phyloP scores from a whole-genome alignment of 2,113 vertebrate genomes.

The Felis catus region DNA sequence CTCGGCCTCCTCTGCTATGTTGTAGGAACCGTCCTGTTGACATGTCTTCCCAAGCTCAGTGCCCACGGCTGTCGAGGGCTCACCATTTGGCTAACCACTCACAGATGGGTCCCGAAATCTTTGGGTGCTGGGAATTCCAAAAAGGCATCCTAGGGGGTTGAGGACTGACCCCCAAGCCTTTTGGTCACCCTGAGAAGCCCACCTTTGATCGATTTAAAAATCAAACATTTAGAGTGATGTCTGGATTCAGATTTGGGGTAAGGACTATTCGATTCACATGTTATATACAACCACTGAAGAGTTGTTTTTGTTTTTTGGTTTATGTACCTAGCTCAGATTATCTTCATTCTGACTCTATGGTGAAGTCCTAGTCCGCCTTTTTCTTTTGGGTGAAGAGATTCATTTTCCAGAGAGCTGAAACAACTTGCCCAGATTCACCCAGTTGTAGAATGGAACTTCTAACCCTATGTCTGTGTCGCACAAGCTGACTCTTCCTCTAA shows the following conservation, averaged over 20 bases:
- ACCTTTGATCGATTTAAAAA: neutral
- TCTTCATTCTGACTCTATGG: neutral
- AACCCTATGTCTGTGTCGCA: neutral
- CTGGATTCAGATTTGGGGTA: neutral
- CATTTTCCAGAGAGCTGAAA: neutral
- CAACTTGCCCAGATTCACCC: neutral
- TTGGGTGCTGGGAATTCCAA: neutral
- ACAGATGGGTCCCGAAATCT: neutral
- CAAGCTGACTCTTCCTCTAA: neutral
- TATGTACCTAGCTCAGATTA: neutral
- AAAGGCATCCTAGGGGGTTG: neutral
- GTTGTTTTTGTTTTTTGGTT: neutral
- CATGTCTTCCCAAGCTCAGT: neutral
- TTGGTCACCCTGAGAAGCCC: neutral
- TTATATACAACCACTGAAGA: neutral
- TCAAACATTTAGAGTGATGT: neutral
- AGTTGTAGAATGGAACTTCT: neutral
- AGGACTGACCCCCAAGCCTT: neutral
- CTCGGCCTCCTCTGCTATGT: neutral
- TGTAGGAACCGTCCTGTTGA: rapidly evolving
- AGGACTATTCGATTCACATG: neutral
- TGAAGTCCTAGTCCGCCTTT: neutral
- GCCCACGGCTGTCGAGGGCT: rapidly evolving
- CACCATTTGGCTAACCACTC: neutral
- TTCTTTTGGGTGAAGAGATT: neutral